Percentiles rank a stretch among this genome's conserved stretches.
These are phyloP conservation scores for Phalera bucephala DNA, from an alignment of 2,888 invertebrate species.

Conservation along the genomic window DNA sequence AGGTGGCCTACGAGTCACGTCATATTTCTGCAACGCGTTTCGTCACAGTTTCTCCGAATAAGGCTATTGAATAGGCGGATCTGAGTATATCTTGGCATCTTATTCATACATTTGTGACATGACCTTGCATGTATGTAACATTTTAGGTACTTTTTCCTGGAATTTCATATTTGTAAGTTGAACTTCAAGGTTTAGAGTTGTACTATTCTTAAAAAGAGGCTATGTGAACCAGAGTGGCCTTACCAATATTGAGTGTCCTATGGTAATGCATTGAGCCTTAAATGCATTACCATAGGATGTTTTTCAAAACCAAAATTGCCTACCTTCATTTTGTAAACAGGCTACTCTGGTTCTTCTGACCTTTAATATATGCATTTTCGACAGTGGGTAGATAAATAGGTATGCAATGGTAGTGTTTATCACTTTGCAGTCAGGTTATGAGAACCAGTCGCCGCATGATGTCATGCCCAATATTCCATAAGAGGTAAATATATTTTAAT, in stretches of 20 bases:
- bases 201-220: too few species aligned
- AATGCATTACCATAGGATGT: too few species aligned
- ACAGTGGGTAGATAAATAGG: too few species aligned
- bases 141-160: slow-evolving; percentile 10
- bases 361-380: too few species aligned
- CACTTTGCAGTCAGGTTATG: neutral
- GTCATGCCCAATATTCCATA: neutral
- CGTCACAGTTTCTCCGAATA: slow-evolving; percentile 53
- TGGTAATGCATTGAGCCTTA: too few species aligned
- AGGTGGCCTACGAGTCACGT: slow-evolving; percentile 13
- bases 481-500: neutral
- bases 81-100: slow-evolving; percentile 41
- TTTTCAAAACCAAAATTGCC: too few species aligned
- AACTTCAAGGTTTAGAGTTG: neutral
- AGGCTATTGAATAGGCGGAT: slow-evolving; percentile 59
- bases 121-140: slow-evolving; percentile 32
- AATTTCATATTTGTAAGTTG: slow-evolving; percentile 5
- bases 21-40: slow-evolving; percentile 29
- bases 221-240: too few species aligned
- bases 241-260: too few species aligned
- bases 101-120: slow-evolving; percentile 50
- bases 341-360: too few species aligned
- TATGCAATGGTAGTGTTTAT: too few species aligned
- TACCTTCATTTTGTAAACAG: too few species aligned
- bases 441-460: slow-evolving; percentile 1